Evolutionary conservation across 2,113 vertebrate species (phyloP), one percentile per base, ranked within the genome.

Genomic region (Poeciliopsis prolifica): DNA sequence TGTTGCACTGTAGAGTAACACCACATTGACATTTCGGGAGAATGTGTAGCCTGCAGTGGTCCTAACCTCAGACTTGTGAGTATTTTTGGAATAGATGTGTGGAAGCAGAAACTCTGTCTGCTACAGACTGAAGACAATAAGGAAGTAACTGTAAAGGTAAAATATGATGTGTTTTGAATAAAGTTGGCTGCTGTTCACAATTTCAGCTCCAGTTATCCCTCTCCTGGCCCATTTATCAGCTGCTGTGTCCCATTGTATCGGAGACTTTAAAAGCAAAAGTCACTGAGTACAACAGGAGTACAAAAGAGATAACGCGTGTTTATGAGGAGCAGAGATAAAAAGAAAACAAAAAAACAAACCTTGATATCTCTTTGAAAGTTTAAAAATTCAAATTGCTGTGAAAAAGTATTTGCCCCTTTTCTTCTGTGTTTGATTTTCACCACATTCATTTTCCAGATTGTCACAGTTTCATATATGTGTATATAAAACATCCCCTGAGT

Each of bases 1-100:
- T 72, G 67, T 74, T 68, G 70, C 26, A 15, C 40, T 8, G 62
- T 60, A 44, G 26, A 66, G 62, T 37, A 30, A 24, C 69, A 42
- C 26, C 54, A 10, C 61, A 65, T 17, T 60, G 70, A 75, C 63
- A 78, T 78, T 35, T 64, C 75, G 22, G 62, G 62, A 54, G 54
- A 79, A 81, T 61, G 15, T 70, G 17, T 65, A 15, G 26, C 42
- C 30, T 64, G 44, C 3, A 29, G 63, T 13, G 19, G 28, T 17
- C 58, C n/a, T 74, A 74, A 66, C 54, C 72, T 74, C 74, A 79
- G 30, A 75, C 70, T 61, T 75, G 29, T 40, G 61, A 31, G 31
- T 62, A 37, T 15, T 61, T 65, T 60, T 42, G 12, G 4, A 64
- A 70, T 2, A 58, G 51, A 67, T 17, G 42, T 29, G 13, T 19